Percentiles rank a stretch among this genome's conserved stretches.
phyloP scores from a whole-genome alignment of 1,140 invertebrate species.

The Drosophila ficusphila region DNA sequence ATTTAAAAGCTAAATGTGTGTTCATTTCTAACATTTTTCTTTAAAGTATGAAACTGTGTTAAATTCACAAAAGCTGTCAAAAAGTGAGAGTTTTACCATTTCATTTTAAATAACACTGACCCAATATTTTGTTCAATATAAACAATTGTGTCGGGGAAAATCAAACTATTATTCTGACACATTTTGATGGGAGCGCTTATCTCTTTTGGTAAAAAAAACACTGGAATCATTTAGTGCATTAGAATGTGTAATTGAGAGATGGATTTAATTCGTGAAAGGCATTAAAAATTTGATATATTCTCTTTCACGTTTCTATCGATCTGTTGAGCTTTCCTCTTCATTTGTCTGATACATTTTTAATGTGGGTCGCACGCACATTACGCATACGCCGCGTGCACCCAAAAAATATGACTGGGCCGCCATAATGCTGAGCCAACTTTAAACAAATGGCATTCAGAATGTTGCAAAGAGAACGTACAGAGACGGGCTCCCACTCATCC shows the following conservation, averaged over 20 bases:
- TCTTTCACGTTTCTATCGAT: slow-evolving; percentile 10
- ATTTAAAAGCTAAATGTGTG: no score
- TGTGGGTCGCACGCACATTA: slow-evolving; percentile 58
- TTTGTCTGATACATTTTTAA: slow-evolving; percentile 61
- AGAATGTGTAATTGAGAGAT: not conserved
- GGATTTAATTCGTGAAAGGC: not conserved
- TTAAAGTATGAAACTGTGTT: no score
- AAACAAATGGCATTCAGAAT: slow-evolving; percentile 70
- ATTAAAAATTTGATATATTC: not conserved
- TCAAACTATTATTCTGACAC: not conserved
- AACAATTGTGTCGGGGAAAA: not conserved
- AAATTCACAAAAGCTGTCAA: not conserved
- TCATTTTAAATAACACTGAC: not conserved
- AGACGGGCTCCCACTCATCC: slow-evolving; percentile 26
- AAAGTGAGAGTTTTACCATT: not conserved
- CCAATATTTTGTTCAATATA: not conserved
- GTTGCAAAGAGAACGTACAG: slow-evolving; percentile 13
- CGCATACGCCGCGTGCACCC: slow-evolving; percentile 65
- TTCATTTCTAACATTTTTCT: no score
- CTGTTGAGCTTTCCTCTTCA: not conserved
- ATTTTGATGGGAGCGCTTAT: not conserved
- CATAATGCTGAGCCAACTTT: slow-evolving; percentile 73
- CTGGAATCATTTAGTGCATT: not conserved
- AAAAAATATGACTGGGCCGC: slow-evolving; percentile 56
- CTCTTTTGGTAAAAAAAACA: not conserved